Evolutionary conservation across 2,888 invertebrate species (phyloP).

Genomic region (Hipparchia sbordonii): DNA sequence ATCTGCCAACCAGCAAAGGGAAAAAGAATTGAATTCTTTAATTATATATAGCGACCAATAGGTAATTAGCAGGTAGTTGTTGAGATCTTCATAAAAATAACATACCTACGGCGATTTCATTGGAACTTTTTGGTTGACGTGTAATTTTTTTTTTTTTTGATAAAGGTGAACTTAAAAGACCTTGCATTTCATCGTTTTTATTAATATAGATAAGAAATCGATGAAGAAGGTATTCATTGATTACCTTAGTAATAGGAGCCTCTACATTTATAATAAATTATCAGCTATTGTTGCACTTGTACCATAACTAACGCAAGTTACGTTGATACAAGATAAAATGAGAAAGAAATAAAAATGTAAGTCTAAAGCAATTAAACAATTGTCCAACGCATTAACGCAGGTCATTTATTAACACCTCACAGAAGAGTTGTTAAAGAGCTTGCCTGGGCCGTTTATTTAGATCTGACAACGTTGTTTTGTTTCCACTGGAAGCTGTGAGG

Average conservation of each 20-base stretch:
- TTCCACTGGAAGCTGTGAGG: conserved; percentile 19
- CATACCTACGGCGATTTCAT: neutral
- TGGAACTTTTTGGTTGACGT: neutral
- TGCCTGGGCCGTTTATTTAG: conserved; percentile 31
- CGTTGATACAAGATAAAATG: neutral
- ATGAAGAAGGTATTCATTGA: no score
- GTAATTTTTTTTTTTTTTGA: neutral
- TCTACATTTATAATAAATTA: no score
- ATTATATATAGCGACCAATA: conserved; percentile 23
- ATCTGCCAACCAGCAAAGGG: conserved; percentile 46
- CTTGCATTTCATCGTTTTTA: no score
- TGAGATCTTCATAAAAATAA: conserved; percentile 20
- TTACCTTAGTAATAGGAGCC: no score
- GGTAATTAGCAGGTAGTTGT: conserved; percentile 27
- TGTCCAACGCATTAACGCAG: conserved; percentile 28
- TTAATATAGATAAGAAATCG: no score
- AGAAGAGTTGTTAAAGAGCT: conserved; percentile 34
- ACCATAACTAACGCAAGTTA: neutral
- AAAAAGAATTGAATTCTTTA: conserved; percentile 34
- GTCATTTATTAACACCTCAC: conserved; percentile 37
- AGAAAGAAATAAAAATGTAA: conserved; percentile 8
- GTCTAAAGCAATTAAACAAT: conserved; percentile 33
- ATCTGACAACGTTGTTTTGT: conserved; percentile 31
- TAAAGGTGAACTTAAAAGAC: no score
- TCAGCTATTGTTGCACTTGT: no score